Evolutionary conservation across 2,888 invertebrate species (phyloP).

Genomic region (Papilio demoleus): DNA sequence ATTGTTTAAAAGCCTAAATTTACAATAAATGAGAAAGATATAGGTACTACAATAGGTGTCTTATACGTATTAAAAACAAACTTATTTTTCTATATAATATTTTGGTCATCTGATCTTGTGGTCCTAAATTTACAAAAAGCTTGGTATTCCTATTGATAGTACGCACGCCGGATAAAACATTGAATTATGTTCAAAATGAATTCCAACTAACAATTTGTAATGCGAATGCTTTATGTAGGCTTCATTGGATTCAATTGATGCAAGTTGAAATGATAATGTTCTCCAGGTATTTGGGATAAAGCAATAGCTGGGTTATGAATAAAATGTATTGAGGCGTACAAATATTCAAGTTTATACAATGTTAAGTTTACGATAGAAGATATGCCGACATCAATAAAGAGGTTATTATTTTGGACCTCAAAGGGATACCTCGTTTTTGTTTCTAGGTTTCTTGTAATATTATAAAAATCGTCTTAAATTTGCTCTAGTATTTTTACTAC

Average conservation of each 20-base stretch:
- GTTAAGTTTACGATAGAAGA: neutral
- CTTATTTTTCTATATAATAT: too few species aligned
- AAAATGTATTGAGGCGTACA: neutral
- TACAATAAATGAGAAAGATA: too few species aligned
- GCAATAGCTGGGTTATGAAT: neutral
- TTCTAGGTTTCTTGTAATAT: too few species aligned
- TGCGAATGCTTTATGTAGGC: slow-evolving; percentile 27
- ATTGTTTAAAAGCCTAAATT: too few species aligned
- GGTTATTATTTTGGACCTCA: too few species aligned
- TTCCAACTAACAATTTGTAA: slow-evolving; percentile 36
- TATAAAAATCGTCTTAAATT: too few species aligned
- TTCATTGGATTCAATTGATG: slow-evolving; percentile 36
- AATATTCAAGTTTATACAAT: neutral
- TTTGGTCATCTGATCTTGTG: too few species aligned
- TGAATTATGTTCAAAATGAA: slow-evolving; percentile 36
- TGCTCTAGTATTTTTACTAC: too few species aligned
- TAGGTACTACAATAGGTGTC: too few species aligned
- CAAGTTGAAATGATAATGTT: neutral
- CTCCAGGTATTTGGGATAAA: slow-evolving; percentile 3
- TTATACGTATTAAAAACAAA: too few species aligned
- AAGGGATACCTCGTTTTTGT: too few species aligned
- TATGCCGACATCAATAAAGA: too few species aligned
- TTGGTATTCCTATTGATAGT: slow-evolving; percentile 21
- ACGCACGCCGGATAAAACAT: slow-evolving; percentile 29
- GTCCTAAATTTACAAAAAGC: neutral